phyloP scores from a whole-genome alignment of 2,888 invertebrate species.

The Macroteleia sp. region DNA sequence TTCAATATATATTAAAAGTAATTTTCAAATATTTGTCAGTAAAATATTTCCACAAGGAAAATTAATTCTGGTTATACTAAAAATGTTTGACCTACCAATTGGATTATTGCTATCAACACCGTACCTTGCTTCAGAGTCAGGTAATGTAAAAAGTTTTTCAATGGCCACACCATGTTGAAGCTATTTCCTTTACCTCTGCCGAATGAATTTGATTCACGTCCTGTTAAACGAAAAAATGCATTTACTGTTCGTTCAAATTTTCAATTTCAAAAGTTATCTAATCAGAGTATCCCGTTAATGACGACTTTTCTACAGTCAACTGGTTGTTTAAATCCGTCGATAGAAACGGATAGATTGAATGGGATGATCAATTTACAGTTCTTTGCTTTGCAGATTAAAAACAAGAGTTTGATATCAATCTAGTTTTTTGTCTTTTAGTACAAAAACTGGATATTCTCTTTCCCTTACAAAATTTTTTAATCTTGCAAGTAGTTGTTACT shows the following conservation, averaged over 20 bases:
- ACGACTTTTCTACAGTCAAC: not conserved
- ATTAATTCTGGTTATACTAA: too few species aligned
- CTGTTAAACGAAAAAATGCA: conserved; percentile 17
- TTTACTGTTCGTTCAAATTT: not conserved
- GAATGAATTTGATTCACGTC: conserved; percentile 1
- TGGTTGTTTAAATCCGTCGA: not conserved
- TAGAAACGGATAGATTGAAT: not conserved
- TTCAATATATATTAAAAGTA: too few species aligned
- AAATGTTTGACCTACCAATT: conserved; percentile 84
- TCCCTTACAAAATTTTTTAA: too few species aligned
- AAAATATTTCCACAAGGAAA: too few species aligned
- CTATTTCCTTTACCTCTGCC: not conserved
- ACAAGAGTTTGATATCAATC: conserved; percentile 10
- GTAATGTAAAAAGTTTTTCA: conserved; percentile 79
- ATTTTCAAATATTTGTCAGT: too few species aligned
- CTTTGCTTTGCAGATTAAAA: conserved; percentile 19
- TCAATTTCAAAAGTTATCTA: too few species aligned
- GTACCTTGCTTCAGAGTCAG: conserved; percentile 83
- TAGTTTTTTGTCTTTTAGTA: not conserved
- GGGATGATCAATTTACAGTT: conserved; percentile 15
- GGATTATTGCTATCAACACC: conserved; percentile 83
- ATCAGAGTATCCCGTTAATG: not conserved
- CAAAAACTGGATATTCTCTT: conserved; percentile 4
- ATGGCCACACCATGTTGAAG: conserved; percentile 75
- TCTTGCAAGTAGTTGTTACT: too few species aligned